A percentile compares a stretch with the other conserved stretches of the same genome.
Evolutionary conservation across 1,140 invertebrate genomes (phyloP).

Genomic region (Ptiloglossa arizonensis): DNA sequence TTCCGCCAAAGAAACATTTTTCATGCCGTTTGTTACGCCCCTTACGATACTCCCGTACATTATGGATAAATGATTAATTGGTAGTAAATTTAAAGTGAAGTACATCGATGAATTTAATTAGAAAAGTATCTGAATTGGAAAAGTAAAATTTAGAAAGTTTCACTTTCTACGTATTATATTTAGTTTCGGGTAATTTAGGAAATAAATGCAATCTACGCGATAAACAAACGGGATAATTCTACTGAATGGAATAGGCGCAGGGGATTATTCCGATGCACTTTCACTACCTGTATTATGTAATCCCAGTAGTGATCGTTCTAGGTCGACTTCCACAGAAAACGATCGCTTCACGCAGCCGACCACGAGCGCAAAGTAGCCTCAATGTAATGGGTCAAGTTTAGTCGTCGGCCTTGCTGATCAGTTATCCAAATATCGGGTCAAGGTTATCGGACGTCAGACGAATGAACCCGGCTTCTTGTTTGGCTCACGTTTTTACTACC

Average conservation of each 20-base stretch:
- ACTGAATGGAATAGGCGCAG: not conserved
- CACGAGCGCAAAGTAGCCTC: slow-evolving; percentile 24
- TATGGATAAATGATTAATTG: too few relatives aligned
- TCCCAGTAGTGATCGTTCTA: not conserved
- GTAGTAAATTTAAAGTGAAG: not conserved
- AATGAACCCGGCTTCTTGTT: slow-evolving; percentile 16
- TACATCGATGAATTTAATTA: too few relatives aligned
- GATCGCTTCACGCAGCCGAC: slow-evolving; percentile 1
- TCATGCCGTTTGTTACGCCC: too few relatives aligned
- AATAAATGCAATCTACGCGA: too few relatives aligned
- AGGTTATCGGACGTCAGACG: slow-evolving; percentile 52
- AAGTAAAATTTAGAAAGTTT: too few relatives aligned
- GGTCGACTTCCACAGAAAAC: slow-evolving; percentile 5
- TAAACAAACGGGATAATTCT: too few relatives aligned
- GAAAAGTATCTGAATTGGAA: not conserved
- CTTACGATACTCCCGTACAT: too few relatives aligned
- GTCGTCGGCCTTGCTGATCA: slow-evolving; percentile 52
- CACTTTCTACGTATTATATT: too few relatives aligned
- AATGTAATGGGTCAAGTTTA: slow-evolving; percentile 61
- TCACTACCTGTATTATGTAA: slow-evolving; percentile 34
- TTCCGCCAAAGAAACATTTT: too few relatives aligned
- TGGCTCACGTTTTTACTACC: slow-evolving; percentile 32
- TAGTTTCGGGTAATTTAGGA: too few relatives aligned
- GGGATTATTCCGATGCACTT: slow-evolving; percentile 24
- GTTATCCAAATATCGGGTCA: slow-evolving; percentile 62